Evolutionary conservation across 2,888 invertebrate species (phyloP).

Genomic region (Apeira syringaria): DNA sequence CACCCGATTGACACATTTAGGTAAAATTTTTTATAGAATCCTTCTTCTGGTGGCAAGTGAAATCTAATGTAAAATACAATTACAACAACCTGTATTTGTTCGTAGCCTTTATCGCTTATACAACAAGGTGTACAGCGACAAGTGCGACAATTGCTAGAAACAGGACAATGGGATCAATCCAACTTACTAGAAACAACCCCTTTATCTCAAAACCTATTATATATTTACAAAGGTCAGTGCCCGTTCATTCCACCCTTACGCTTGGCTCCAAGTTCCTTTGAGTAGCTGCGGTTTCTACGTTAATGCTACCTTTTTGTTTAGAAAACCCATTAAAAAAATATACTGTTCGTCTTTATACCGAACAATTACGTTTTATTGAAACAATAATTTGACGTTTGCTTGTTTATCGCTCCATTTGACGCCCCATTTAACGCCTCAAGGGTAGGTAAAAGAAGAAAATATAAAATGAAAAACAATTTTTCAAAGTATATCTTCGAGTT

Average conservation of each 20-base stretch:
- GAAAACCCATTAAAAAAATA: not conserved
- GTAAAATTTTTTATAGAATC: too few species aligned
- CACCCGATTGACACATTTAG: too few species aligned
- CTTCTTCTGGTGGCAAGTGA: too few species aligned
- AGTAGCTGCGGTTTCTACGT: slow-evolving; percentile 41
- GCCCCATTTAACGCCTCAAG: not conserved
- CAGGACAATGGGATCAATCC: slow-evolving; percentile 55
- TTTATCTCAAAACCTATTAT: slow-evolving; percentile 44
- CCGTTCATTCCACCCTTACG: slow-evolving; percentile 45
- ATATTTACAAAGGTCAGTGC: slow-evolving; percentile 51
- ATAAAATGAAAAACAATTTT: too few species aligned
- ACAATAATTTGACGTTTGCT: not conserved
- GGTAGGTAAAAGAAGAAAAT: not conserved
- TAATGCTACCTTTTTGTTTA: slow-evolving; percentile 31
- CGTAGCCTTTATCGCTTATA: too few species aligned
- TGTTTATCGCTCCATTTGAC: not conserved
- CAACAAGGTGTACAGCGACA: slow-evolving; percentile 35
- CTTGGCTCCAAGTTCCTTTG: slow-evolving; percentile 31
- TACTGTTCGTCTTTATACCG: not conserved
- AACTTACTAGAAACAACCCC: slow-evolving; percentile 54
- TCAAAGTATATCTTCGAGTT: too few species aligned
- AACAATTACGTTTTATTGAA: not conserved
- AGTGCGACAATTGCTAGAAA: slow-evolving; percentile 68
- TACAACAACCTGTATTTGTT: too few species aligned
- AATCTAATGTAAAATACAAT: too few species aligned